Evolutionary conservation across 2,888 invertebrate species (phyloP).

Genomic region (Calameuta filiformis): DNA sequence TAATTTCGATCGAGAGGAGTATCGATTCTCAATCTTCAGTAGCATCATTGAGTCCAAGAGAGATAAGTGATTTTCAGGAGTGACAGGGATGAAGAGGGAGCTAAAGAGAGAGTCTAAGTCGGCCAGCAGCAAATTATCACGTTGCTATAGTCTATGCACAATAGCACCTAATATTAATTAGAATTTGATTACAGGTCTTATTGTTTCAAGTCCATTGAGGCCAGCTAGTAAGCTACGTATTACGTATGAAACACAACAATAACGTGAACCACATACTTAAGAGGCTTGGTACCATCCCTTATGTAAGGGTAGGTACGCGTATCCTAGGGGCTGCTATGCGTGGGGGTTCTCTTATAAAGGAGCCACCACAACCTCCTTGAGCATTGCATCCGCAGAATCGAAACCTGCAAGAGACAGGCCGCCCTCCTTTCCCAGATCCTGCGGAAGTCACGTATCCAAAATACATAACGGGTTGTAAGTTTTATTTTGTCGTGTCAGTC

Average conservation of each 20-base stretch:
- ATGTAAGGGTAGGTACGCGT: slow-evolving; percentile 16
- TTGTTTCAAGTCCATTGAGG: slow-evolving; percentile 7
- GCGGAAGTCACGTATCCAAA: background rate
- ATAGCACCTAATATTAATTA: slow-evolving; percentile 38
- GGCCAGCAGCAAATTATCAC: slow-evolving; percentile 10
- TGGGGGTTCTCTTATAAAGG: slow-evolving; percentile 42
- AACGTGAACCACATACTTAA: slow-evolving; percentile 27
- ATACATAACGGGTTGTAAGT: background rate
- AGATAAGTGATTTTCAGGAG: background rate
- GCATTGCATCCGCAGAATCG: slow-evolving; percentile 37
- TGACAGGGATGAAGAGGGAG: slow-evolving; percentile 1
- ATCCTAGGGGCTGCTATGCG: slow-evolving; percentile 27
- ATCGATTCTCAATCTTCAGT: too few species aligned
- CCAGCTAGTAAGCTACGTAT: slow-evolving; percentile 15
- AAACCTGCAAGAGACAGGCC: slow-evolving; percentile 27
- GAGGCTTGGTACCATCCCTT: slow-evolving; percentile 3
- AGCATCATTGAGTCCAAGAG: too few species aligned
- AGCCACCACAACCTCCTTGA: slow-evolving; percentile 29
- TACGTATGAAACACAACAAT: slow-evolving; percentile 28
- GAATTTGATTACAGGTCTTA: slow-evolving; percentile 29
- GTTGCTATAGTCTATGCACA: slow-evolving; percentile 24
- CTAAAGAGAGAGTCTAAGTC: too few species aligned
- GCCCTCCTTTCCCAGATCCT: background rate
- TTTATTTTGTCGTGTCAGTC: background rate
- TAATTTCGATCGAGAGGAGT: too few species aligned